Evolutionary conservation across 1,140 invertebrate species (phyloP).

Genomic region (Idris sp.): DNA sequence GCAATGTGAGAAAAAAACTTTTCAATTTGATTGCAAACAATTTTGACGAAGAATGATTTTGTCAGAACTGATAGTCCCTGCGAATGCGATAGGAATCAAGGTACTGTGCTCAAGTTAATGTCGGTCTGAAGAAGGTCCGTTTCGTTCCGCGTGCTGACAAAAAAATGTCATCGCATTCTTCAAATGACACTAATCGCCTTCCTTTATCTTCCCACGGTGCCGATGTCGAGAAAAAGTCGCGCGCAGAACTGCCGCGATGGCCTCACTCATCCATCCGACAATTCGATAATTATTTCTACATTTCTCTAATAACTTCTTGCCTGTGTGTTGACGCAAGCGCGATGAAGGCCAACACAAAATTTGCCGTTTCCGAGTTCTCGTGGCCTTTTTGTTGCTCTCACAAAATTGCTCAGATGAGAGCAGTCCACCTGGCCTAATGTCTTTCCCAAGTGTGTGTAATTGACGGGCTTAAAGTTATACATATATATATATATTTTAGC

Average conservation of each 20-base stretch:
- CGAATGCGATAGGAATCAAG: conserved; percentile 30
- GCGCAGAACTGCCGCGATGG: conserved; percentile 58
- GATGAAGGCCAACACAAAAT: conserved; percentile 57
- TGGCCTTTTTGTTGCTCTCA: conserved; percentile 43
- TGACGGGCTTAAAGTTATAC: conserved; percentile 55
- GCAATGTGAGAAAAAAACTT: too few species aligned
- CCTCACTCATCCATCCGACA: conserved; percentile 63
- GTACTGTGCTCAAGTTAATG: too few species aligned
- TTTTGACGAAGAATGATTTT: conserved; percentile 38
- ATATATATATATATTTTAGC: conserved; percentile 50
- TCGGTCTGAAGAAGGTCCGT: conserved; percentile 62
- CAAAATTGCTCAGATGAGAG: conserved; percentile 21
- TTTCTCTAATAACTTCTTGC: conserved; percentile 72
- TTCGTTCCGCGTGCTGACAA: conserved; percentile 65
- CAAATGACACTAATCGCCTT: conserved; percentile 78
- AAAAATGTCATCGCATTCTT: conserved; percentile 73
- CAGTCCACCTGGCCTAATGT: conserved; percentile 43
- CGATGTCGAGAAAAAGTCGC: conserved; percentile 67
- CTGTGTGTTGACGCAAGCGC: too few species aligned
- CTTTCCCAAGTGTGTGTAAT: conserved; percentile 49
- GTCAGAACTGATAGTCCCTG: conserved; percentile 48
- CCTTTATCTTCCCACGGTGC: conserved; percentile 78
- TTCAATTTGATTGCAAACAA: too few species aligned
- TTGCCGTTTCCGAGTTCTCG: conserved; percentile 38
- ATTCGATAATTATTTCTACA: conserved; percentile 76